A percentile compares a stretch with the other conserved stretches of the same genome.
Evolutionary conservation across 2,888 invertebrate species (phyloP).

Genomic region (Rotaria macrura): DNA sequence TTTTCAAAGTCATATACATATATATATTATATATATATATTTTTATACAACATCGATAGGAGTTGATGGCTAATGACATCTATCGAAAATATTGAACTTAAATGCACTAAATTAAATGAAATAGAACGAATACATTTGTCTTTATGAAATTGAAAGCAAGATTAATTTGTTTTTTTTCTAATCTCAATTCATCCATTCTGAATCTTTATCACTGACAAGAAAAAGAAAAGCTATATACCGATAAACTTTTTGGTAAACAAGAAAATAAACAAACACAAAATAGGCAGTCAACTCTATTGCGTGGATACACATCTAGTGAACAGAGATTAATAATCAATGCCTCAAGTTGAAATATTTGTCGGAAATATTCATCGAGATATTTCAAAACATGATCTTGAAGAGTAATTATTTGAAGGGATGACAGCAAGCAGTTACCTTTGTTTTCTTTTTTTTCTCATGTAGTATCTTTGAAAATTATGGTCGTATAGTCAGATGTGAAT

Average conservation of each 20-base stretch:
- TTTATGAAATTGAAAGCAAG: no score
- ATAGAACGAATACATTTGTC: no score
- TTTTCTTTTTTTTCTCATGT: background rate
- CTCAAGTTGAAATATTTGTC: slow-evolving; percentile 27
- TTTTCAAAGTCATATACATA: no score
- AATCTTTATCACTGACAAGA: no score
- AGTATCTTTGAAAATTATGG: slow-evolving; percentile 31
- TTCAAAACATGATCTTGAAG: slow-evolving; percentile 24
- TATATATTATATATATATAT: no score
- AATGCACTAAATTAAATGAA: no score
- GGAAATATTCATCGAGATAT: slow-evolving; percentile 29
- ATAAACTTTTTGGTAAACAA: background rate
- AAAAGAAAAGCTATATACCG: no score
- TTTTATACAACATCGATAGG: no score
- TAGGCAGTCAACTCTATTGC: background rate
- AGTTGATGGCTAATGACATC: background rate
- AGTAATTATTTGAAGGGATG: background rate
- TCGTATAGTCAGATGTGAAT: slow-evolving; percentile 24
- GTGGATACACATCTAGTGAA: no score
- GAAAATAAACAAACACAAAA: background rate
- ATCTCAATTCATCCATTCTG: no score
- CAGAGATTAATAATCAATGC: slow-evolving; percentile 18
- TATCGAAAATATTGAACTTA: background rate
- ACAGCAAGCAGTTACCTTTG: background rate
- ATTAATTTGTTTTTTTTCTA: no score